Percentiles rank a stretch among this genome's conserved stretches.
Evolutionary conservation across 2,113 vertebrate genomes (phyloP).

Genomic region (Polyodon spathula): DNA sequence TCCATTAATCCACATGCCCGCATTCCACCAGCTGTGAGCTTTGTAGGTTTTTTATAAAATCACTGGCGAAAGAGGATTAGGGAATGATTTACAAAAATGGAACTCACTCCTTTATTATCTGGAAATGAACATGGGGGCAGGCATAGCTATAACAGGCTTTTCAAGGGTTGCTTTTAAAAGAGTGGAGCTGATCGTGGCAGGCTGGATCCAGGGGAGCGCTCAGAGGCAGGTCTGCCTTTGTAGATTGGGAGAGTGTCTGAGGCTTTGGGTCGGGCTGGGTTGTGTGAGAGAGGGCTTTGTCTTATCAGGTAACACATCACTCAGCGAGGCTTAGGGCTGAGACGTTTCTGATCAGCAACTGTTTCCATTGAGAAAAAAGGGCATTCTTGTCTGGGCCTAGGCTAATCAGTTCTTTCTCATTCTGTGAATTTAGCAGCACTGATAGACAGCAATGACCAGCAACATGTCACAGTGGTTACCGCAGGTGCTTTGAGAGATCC

Average conservation of each 20-base stretch:
- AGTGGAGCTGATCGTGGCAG: conserved; percentile 22
- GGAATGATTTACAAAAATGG: conserved; percentile 31
- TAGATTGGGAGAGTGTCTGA: conserved; percentile 26
- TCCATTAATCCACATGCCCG: conserved; percentile 29
- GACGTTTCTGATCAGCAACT: conserved; percentile 39
- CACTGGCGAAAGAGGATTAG: conserved; percentile 29
- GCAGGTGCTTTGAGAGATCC: background rate
- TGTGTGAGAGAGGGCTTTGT: conserved; percentile 48
- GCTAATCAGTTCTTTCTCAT: conserved; percentile 27
- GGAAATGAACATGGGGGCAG: conserved; percentile 24
- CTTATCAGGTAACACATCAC: conserved; percentile 58
- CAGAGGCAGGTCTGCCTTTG: conserved; percentile 31
- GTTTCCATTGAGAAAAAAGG: conserved; percentile 44
- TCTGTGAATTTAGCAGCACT: conserved; percentile 4
- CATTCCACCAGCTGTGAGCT: conserved; percentile 29
- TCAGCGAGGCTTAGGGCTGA: conserved; percentile 54
- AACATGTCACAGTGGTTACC: background rate
- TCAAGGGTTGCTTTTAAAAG: conserved; percentile 26
- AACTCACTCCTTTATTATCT: conserved; percentile 37
- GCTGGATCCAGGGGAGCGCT: conserved; percentile 26
- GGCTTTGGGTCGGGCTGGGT: conserved; percentile 28
- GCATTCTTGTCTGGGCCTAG: conserved; percentile 29
- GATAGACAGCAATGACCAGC: conserved; percentile 15
- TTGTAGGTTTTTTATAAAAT: conserved; percentile 31
- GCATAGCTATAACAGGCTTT: conserved; percentile 25